A percentile compares a stretch with the other conserved stretches of the same genome.
Evolutionary conservation across 1,140 invertebrate genomes (phyloP).

Genomic region (Heliconius hewitsoni): DNA sequence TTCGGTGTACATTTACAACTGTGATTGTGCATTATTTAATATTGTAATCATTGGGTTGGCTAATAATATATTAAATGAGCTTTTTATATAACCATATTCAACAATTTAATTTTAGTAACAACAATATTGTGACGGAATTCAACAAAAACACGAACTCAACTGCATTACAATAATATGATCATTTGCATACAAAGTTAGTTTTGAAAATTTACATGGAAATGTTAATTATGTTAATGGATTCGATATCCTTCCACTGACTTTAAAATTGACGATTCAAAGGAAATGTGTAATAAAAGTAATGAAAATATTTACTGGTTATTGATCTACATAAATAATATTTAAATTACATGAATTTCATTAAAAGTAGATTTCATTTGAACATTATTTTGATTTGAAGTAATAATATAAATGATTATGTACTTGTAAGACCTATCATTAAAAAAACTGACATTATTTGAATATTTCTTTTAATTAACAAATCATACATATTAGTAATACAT

Average conservation of each 20-base stretch:
- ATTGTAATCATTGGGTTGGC: not conserved
- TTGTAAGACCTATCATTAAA: no score
- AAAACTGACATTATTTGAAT: no score
- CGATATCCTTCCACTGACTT: slow-evolving; percentile 62
- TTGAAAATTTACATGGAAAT: slow-evolving; percentile 58
- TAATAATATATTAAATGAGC: not conserved
- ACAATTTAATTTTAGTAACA: slow-evolving; percentile 12
- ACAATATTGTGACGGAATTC: slow-evolving; percentile 37
- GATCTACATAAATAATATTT: slow-evolving; percentile 18
- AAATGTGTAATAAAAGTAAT: slow-evolving; percentile 48
- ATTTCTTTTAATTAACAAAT: no score
- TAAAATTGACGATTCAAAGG: slow-evolving; percentile 45
- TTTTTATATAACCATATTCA: not conserved
- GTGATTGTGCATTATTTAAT: not conserved
- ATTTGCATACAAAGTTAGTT: slow-evolving; percentile 72
- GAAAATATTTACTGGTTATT: slow-evolving; percentile 15
- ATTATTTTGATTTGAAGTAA: not conserved
- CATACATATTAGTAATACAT: no score
- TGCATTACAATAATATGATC: slow-evolving; percentile 58
- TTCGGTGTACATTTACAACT: no score
- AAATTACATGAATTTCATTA: slow-evolving; percentile 6
- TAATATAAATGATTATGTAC: no score
- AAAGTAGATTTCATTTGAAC: not conserved
- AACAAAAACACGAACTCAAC: slow-evolving; percentile 49
- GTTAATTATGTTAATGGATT: slow-evolving; percentile 70